Conservation (phyloP, 1,140 invertebrate genomes). For the Drosophila ohnishii region DNA sequence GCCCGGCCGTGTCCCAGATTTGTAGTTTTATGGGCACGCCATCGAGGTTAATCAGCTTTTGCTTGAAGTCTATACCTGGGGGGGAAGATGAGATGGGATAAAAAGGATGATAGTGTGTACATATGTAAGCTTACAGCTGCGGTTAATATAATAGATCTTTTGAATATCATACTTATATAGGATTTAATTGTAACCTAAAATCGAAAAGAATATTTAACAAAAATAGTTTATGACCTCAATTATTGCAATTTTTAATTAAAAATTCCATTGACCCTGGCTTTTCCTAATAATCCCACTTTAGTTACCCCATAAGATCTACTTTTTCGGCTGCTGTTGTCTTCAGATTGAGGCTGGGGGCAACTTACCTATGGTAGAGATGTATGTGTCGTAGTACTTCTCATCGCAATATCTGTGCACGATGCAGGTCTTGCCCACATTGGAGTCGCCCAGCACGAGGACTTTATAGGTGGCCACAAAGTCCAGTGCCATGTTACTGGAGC, state of each 20-base stretch:
- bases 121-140: not conserved
- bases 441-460: conserved; percentile 93
- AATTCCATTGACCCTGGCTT: not conserved
- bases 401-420: conserved; percentile 95
- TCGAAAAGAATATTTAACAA: no score
- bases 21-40: conserved; percentile 93
- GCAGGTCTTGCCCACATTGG: conserved; percentile 96
- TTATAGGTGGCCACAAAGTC: conserved; percentile 93
- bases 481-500: conserved; percentile 86
- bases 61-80: conserved; percentile 94
- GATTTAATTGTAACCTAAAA: not conserved
- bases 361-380: conserved; percentile 96
- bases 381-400: conserved; percentile 94
- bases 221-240: not conserved
- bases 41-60: conserved; percentile 94
- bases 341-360: conserved; percentile 18
- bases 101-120: conserved; percentile 20
- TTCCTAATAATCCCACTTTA: not conserved
- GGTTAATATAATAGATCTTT: not conserved
- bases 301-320: not conserved
- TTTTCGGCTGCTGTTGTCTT: conserved; percentile 13
- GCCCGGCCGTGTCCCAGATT: conserved; percentile 91
- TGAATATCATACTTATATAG: not conserved
- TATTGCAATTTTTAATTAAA: no score
- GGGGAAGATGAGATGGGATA: conserved; percentile 29